Evolutionary conservation across 2,888 invertebrate genomes (phyloP), one percentile per base, ranked within the genome.

Genomic region (Oscheius sp.): DNA sequence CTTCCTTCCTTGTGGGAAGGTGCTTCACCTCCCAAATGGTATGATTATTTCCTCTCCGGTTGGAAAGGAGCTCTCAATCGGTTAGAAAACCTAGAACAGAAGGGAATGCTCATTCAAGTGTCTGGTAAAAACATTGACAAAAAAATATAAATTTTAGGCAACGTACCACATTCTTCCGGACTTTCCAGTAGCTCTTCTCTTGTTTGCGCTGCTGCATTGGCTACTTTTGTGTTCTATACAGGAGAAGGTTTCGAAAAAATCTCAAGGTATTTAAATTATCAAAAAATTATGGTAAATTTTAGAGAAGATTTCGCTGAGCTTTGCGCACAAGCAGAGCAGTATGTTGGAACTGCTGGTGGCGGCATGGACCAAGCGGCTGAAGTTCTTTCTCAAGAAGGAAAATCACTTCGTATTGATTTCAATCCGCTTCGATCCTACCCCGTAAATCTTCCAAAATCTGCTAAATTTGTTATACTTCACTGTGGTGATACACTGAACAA

Each of bases 311-410:
- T 97, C 77, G 95, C 97, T 17, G 91, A 91, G 51, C 87, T 95
- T 73, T 94, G 96, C 86, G 95, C 96, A 0, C 90, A 89, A 75
- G 92, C 94, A 86, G 98, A 99, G 88, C 90, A 92, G 74, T 93
- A 93, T 82, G 95, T 99, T 79, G 98, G 98, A 24, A 96, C 97
- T 0, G 92, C 94, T 87, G 97, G 98, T 26, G 98, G 98, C 44
- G 98, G 98, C 71, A 99, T 99, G 98, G 98, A 99, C 88, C 98
- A 99, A 88, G 96, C 98, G 0, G 95, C 96, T 82, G 94, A 94
- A 61, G 93, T 95, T 87, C 59, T 77, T 4, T 70, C 73, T 26
- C 51, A 65, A 1, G 72, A 71, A 32, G 82, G 82, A n/a, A 64
- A 71, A 12, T 84, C 84, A 0, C 73, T 85, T 6, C 66, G 75